These are phyloP conservation scores for Rutpela maculata DNA, from an alignment of 2,888 invertebrate species.

Conservation along the genomic window DNA sequence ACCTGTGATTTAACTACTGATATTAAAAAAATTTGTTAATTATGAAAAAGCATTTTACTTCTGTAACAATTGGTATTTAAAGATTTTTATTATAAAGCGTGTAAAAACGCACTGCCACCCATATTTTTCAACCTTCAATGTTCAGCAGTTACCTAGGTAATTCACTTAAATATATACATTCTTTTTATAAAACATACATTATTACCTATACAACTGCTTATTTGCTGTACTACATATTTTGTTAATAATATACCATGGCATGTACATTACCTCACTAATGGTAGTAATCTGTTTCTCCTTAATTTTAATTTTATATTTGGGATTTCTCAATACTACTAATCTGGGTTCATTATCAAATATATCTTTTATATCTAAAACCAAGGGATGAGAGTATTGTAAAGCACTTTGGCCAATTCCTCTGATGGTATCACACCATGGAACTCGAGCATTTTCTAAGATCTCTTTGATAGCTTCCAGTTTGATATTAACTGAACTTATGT, in stretches of 20 bases:
- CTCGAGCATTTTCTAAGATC: conserved; percentile 61
- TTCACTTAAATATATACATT: no score
- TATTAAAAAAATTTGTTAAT: no score
- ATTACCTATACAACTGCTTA: no score
- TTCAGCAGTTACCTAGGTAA: no score
- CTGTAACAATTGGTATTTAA: no score
- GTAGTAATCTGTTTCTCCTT: conserved; percentile 58
- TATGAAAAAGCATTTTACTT: no score
- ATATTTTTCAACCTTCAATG: no score
- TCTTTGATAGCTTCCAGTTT: conserved; percentile 62
- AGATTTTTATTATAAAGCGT: no score
- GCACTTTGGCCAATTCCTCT: conserved; percentile 62
- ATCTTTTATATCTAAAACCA: conserved; percentile 69
- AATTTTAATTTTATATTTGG: conserved; percentile 70
- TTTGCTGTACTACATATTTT: no score
- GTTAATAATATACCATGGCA: not conserved
- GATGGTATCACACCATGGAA: conserved; percentile 67
- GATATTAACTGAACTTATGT: conserved; percentile 60
- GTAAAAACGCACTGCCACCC: no score
- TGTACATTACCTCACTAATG: conserved; percentile 63
- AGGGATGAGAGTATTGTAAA: conserved; percentile 66
- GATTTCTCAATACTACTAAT: conserved; percentile 73
- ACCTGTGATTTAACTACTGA: no score
- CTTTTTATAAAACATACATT: no score
- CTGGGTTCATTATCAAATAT: conserved; percentile 71